Conservation (phyloP, 2,113 vertebrate genomes). For the Bambusicola thoracicus region DNA sequence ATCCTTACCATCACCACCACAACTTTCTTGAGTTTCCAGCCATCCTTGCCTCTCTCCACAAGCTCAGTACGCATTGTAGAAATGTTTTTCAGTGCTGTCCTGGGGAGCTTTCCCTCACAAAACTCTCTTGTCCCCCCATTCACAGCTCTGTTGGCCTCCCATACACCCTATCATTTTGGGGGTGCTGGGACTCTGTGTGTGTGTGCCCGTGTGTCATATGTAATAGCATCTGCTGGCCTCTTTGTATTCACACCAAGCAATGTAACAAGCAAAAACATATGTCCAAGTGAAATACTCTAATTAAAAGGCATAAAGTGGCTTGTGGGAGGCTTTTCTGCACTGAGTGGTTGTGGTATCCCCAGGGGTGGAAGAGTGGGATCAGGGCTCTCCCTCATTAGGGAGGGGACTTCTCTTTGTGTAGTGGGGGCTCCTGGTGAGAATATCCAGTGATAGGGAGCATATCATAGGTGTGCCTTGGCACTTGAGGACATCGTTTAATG, state of each 20-base stretch:
- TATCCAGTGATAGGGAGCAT: background rate
- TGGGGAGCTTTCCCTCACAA: background rate
- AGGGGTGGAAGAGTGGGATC: background rate
- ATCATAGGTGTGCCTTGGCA: background rate
- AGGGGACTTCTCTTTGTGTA: background rate
- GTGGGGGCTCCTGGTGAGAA: background rate
- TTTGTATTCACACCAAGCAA: background rate
- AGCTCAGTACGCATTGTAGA: background rate
- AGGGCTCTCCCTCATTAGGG: rapidly evolving
- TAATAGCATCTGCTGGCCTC: conserved; percentile 33
- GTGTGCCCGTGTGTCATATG: conserved; percentile 37
- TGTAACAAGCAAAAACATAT: conserved; percentile 24
- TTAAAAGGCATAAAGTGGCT: conserved; percentile 48
- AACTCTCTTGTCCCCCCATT: background rate
- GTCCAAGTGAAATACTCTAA: conserved; percentile 27
- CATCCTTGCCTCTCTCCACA: background rate
- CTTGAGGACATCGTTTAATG: too few relatives aligned
- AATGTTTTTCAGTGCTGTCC: background rate
- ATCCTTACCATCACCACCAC: background rate
- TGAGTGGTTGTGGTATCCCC: background rate
- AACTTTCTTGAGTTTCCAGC: background rate
- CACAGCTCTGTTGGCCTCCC: background rate
- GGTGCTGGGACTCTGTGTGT: background rate
- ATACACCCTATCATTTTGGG: background rate
- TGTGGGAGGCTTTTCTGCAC: conserved; percentile 3